These are phyloP conservation scores for Spodoptera picta DNA, from an alignment of 2,888 invertebrate species.

Conservation along the genomic window DNA sequence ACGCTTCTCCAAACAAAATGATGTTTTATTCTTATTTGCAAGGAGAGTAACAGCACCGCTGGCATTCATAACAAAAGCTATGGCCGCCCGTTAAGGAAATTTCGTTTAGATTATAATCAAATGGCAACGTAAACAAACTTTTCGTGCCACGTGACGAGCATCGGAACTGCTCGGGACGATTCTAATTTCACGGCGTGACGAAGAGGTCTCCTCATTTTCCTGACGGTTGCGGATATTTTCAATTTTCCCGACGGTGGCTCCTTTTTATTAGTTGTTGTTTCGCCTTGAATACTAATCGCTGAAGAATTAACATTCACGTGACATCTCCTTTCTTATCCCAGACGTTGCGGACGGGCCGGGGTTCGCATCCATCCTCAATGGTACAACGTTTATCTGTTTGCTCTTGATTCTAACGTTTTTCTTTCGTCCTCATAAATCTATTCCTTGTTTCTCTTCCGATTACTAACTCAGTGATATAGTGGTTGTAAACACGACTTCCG, in stretches of 20 bases:
- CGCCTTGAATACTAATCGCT: slow-evolving; percentile 84
- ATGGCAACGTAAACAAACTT: slow-evolving; percentile 85
- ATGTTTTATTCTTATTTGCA: slow-evolving; percentile 58
- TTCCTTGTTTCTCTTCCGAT: neutral
- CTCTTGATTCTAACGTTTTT: slow-evolving; percentile 33
- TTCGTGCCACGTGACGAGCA: slow-evolving; percentile 79
- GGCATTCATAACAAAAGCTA: slow-evolving; percentile 63
- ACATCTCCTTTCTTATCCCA: slow-evolving; percentile 70
- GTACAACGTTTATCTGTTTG: slow-evolving; percentile 43
- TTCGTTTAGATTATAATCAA: slow-evolving; percentile 78
- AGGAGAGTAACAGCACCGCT: slow-evolving; percentile 55
- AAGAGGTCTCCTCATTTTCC: slow-evolving; percentile 84
- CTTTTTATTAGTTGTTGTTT: slow-evolving; percentile 87
- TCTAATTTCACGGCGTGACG: slow-evolving; percentile 85
- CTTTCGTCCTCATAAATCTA: slow-evolving; percentile 19
- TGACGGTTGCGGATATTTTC: slow-evolving; percentile 87
- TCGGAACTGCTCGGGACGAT: slow-evolving; percentile 72
- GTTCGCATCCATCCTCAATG: slow-evolving; percentile 38
- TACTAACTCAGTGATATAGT: neutral
- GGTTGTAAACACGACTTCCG: too few species aligned
- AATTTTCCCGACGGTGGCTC: slow-evolving; percentile 84
- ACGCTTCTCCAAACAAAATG: slow-evolving; percentile 51
- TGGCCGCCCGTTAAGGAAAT: slow-evolving; percentile 69
- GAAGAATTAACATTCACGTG: slow-evolving; percentile 79
- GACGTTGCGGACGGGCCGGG: slow-evolving; percentile 51